Evolutionary conservation across 2,113 vertebrate species (phyloP), one percentile per base, ranked within the genome.

Genomic region (Sphyrna mokarran): DNA sequence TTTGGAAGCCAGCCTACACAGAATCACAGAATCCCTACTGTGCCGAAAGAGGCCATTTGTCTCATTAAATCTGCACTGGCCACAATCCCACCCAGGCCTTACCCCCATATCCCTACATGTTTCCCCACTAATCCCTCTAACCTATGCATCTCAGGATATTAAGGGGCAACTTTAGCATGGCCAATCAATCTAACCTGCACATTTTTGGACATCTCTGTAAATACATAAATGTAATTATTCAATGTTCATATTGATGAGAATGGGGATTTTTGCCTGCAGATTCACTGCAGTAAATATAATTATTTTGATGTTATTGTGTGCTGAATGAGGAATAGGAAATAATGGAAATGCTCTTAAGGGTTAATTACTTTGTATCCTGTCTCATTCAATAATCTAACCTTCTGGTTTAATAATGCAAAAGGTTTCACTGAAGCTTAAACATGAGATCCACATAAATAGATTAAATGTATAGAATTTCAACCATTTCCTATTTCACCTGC

Each of bases 381-480:
- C 89, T 93, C 89, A 93, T 93, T 68, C 89, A 93, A 93, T 93
- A 93, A 66, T 93, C 89, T 68, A 93, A 93, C n/a, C n/a, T 66
- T 20, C 89, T n/a, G n/a, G 61, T 63, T 93, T 37, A 93, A 93
- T 93, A 93, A 93, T 93, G 89, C 89, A 93, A 93, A 66, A 66
- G 33, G n/a, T 66, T 93, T 93, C 89, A 93, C 89, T 93, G 63
- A 66, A 63, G 89, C 61, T 37, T 37, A 66, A 93, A 68, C 89
- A 33, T 93, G 89, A 93, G 61, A 93, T 93, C n/a, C 89, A 20
- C 63, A n/a, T 93, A 66, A 93, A 68, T 68, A 93, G 89, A 40
- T 93, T 93, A 93, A 66, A 61, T 68, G 89, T 93, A 93, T 93
- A 66, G 61, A 22, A 66, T 93, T 93, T 66, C 89, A 93, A 63